Conservation (phyloP, 1,140 invertebrate species). For the Bombyx mandarina region DNA sequence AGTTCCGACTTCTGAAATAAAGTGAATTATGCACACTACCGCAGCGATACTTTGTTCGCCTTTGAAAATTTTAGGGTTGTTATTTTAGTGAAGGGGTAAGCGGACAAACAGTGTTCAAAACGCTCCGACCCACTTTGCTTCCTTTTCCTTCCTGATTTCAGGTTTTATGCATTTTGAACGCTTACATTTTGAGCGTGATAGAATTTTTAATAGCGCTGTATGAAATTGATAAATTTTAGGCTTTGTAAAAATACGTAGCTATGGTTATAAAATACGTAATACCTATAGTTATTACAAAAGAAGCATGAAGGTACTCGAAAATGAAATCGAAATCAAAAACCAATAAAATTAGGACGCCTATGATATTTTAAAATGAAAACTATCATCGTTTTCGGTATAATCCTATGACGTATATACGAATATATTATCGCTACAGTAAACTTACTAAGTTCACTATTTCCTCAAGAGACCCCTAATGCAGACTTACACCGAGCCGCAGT, state of each 20-base stretch:
- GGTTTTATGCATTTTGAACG: neutral
- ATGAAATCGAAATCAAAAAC: neutral
- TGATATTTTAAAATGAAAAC: no score
- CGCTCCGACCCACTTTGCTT: neutral
- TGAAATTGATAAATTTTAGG: neutral
- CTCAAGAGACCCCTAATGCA: constrained; percentile 47
- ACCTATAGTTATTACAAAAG: no score
- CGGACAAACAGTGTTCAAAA: neutral
- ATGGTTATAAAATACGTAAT: neutral
- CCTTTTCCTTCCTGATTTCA: neutral
- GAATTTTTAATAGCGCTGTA: neutral
- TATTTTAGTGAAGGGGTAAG: constrained; percentile 10
- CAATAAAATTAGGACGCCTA: neutral
- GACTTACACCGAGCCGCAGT: constrained; percentile 53
- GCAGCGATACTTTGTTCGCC: constrained; percentile 57
- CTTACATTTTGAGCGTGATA: neutral
- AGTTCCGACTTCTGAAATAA: constrained; percentile 30
- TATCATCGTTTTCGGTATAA: no score
- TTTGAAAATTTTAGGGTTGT: constrained; percentile 19
- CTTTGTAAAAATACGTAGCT: neutral
- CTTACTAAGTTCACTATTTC: constrained; percentile 12
- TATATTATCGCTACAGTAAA: constrained; percentile 4
- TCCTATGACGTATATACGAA: neutral
- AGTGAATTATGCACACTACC: constrained; percentile 64
- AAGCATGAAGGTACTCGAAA: neutral